Conservation (phyloP, 2,888 invertebrate species). For the Acrocera orbiculus region DNA sequence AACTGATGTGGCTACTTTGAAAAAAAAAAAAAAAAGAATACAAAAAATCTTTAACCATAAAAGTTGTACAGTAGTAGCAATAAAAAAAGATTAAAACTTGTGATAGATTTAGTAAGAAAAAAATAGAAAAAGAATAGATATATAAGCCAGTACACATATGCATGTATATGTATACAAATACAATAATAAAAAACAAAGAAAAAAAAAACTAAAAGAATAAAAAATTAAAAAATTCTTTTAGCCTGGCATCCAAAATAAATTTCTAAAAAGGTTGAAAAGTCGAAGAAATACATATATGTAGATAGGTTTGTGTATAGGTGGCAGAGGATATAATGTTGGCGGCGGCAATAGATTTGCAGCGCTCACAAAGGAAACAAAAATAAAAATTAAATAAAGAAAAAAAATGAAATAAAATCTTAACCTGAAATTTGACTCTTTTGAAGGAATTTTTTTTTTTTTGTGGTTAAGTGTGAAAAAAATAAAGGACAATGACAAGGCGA, state of each 20-base stretch:
- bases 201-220: background rate
- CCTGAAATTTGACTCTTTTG: slow-evolving; percentile 7
- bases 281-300: slow-evolving; percentile 3
- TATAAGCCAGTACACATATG: too few species aligned
- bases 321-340: too few species aligned
- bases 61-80: too few species aligned
- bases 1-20: too few species aligned
- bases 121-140: too few species aligned
- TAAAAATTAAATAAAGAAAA: background rate
- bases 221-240: background rate
- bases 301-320: too few species aligned
- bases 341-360: too few species aligned
- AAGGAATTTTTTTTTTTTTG: slow-evolving; percentile 8
- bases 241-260: slow-evolving; percentile 6
- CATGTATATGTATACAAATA: too few species aligned
- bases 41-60: too few species aligned
- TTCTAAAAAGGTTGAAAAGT: slow-evolving; percentile 6
- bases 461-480: slow-evolving; percentile 7
- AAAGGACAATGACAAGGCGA: background rate
- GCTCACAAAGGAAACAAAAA: background rate
- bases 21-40: too few species aligned
- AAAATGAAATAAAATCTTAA: background rate
- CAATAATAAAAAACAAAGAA: slow-evolving; percentile 1
- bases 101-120: too few species aligned
- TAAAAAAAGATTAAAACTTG: too few species aligned